Conservation (phyloP, 2,113 vertebrate species). For the Taxidea taxus region DNA sequence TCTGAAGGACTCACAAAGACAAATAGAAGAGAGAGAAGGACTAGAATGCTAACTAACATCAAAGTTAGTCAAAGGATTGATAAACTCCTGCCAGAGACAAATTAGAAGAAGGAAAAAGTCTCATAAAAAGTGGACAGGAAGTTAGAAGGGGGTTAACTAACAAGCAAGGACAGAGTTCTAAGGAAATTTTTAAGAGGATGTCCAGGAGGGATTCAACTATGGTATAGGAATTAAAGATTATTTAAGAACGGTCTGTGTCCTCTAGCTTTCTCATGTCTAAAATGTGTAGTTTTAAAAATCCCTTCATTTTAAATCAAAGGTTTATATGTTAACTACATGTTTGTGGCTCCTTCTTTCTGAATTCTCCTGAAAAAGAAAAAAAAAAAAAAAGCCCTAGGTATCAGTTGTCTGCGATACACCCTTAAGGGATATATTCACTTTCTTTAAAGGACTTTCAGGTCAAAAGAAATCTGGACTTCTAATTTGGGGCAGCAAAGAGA, state of each 20-base stretch:
- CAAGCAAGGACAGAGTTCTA: neutral
- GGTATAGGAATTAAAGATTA: neutral
- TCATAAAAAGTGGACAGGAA: neutral
- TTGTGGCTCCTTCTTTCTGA: neutral
- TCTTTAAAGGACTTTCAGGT: neutral
- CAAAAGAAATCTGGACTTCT: neutral
- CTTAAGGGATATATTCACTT: neutral
- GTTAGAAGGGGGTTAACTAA: neutral
- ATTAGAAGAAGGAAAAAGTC: neutral
- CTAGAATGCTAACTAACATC: neutral
- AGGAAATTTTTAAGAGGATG: neutral
- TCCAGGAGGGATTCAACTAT: neutral
- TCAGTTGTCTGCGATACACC: neutral
- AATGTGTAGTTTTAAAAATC: neutral
- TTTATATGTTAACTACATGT: neutral
- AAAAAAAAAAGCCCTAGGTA: neutral
- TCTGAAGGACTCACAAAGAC: neutral
- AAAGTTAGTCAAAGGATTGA: neutral
- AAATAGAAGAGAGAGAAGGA: neutral
- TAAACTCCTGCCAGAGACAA: neutral
- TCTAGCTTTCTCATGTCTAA: neutral
- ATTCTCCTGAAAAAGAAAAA: neutral
- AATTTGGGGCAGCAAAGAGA: neutral
- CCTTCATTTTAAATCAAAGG: neutral
- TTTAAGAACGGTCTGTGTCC: neutral